These are phyloP conservation scores for Vireo altiloquus DNA, from an alignment of 2,113 vertebrate genomes.

Conservation along the genomic window DNA sequence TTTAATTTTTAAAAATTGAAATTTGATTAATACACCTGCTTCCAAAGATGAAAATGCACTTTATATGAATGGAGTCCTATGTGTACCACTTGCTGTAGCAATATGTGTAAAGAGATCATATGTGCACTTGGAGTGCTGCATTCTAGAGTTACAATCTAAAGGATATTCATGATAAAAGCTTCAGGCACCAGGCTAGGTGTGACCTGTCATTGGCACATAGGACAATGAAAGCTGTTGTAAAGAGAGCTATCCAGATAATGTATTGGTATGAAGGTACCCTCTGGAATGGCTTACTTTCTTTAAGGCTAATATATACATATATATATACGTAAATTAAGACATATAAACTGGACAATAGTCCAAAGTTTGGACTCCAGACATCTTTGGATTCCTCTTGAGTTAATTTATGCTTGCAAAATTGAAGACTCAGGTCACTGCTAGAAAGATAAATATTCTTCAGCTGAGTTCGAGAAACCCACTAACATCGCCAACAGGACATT, in stretches of 20 bases:
- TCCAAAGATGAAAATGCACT: background rate
- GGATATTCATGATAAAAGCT: background rate
- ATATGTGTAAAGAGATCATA: background rate
- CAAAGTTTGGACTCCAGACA: background rate
- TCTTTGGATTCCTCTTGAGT: background rate
- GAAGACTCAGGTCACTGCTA: background rate
- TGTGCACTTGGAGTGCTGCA: background rate
- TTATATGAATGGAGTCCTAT: background rate
- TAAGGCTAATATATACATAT: background rate
- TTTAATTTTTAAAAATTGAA: background rate
- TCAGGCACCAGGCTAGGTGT: background rate
- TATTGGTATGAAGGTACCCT: background rate
- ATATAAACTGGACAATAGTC: background rate
- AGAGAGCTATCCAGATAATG: background rate
- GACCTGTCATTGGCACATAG: background rate
- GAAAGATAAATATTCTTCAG: background rate
- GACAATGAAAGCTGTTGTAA: background rate
- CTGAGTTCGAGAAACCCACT: background rate
- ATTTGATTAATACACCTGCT: background rate
- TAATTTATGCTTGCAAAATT: background rate
- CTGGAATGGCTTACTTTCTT: background rate
- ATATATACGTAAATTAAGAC: background rate
- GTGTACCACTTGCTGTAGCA: background rate
- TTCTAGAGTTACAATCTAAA: background rate
- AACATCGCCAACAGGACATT: background rate